Conservation (phyloP, 2,113 vertebrate species). For the Passer montanus region DNA sequence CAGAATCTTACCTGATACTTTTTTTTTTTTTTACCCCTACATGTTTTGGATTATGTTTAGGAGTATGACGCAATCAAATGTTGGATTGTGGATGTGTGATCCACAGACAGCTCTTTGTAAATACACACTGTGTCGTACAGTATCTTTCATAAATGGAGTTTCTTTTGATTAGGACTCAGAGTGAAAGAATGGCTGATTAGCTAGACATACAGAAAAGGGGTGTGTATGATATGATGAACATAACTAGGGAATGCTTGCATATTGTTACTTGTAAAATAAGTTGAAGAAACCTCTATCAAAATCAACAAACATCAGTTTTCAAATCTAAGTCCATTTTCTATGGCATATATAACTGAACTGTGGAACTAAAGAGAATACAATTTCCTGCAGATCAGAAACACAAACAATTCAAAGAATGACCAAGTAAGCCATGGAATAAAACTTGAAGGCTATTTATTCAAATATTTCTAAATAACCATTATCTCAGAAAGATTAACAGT, state of each 20-base stretch:
- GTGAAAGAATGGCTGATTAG: background rate
- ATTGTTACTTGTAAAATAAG: background rate
- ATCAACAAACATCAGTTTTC: background rate
- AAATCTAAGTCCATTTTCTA: background rate
- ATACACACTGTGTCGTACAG: background rate
- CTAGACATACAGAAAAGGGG: background rate
- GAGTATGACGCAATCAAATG: background rate
- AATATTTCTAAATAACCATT: background rate
- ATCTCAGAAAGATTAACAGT: background rate
- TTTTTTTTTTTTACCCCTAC: background rate
- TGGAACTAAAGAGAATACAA: background rate
- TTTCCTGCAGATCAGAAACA: background rate
- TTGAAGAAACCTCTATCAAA: background rate
- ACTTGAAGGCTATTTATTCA: background rate
- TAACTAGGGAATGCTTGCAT: background rate
- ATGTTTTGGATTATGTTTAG: background rate
- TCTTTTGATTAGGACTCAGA: background rate
- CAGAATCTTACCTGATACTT: background rate
- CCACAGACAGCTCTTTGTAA: background rate
- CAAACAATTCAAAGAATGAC: background rate
- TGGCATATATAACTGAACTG: background rate
- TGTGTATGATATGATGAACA: background rate
- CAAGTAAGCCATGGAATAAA: background rate
- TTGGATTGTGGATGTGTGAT: background rate
- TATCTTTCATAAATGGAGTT: background rate